These are phyloP conservation scores for Bursaphelenchus mucronatus DNA, from an alignment of 1,140 invertebrate genomes.

Conservation along the genomic window DNA sequence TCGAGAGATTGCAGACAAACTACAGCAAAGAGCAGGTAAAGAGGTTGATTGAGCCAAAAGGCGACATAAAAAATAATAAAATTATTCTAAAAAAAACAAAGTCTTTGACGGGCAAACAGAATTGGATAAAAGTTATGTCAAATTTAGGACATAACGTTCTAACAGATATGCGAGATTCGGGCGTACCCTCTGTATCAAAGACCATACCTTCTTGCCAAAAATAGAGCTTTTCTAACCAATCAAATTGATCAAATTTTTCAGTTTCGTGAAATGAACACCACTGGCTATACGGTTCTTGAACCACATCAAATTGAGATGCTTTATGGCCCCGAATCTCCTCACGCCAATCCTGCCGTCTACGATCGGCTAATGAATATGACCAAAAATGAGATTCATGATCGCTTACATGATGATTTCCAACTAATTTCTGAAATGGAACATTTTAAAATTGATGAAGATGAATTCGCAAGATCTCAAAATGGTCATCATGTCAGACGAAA, in stretches of 20 bases:
- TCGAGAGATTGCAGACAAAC: conserved; percentile 35
- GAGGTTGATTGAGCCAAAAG: too few relatives aligned
- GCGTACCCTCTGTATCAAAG: too few relatives aligned
- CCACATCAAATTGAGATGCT: conserved; percentile 31
- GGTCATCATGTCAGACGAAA: background rate
- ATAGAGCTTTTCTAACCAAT: too few relatives aligned
- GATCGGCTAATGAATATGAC: conserved; percentile 8
- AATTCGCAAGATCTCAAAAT: conserved; percentile 30
- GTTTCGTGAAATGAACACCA: conserved; percentile 43
- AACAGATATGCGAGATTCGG: too few relatives aligned
- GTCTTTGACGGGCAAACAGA: too few relatives aligned
- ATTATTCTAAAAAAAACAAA: too few relatives aligned
- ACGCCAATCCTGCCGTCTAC: conserved; percentile 28
- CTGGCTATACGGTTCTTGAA: conserved; percentile 32
- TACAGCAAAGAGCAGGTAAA: conserved; percentile 34
- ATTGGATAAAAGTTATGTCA: too few relatives aligned
- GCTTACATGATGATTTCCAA: conserved; percentile 35
- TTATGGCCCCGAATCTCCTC: conserved; percentile 45
- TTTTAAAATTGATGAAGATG: conserved; percentile 40
- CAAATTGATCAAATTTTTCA: conserved; percentile 13
- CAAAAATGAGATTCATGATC: background rate
- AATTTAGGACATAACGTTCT: too few relatives aligned
- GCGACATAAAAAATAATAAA: too few relatives aligned
- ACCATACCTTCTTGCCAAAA: too few relatives aligned
- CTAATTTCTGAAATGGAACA: conserved; percentile 32